Evolutionary conservation across 2,113 vertebrate genomes (phyloP), one percentile per base, ranked within the genome.

Genomic region (Elgaria multicarinata): DNA sequence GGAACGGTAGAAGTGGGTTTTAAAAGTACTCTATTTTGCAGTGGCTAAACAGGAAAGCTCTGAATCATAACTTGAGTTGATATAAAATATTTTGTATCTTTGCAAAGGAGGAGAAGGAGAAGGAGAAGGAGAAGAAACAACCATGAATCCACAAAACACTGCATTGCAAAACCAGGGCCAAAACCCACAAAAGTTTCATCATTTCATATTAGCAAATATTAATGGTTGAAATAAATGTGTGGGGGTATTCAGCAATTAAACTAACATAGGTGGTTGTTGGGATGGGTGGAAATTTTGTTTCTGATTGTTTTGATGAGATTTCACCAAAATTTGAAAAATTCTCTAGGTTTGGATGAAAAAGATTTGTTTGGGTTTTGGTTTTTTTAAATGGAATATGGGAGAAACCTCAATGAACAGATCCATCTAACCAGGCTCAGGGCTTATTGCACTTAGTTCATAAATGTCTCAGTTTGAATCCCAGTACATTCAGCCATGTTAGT

Each of bases 191-290:
- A 92, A 84, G 94, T 90, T 95, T 92, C n/a, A 10, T 95, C 92
- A 93, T 92, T 90, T 89, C 55, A 92, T 71, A 93, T 92, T 92
- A 92, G 78, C 79, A 87, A 74, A 67, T 92, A 42, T 90, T 92
- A 93, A 90, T 6, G 0, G 83, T 89, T 83, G 83, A 94, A 92
- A 91, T 13, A 46, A 83, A 31, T 93, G 58, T 8, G 0, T 89
- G 89, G 80, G 80, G 55, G n/a, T 82, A 53, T 79, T 89, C 83
- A 90, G 67, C 78, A 86, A 89, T 92, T 81, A 89, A 74, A 42
- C 6, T 55, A 42, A 24, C 8, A 36, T 28, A 69, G 46, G 39
- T 64, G 39, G 9, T 33, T 33, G 8, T 33, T 9, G 67, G 33
- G 16, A 58, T 14, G 5, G 58, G 58, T 62, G 58, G 22, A 20